Evolutionary conservation across 2,888 invertebrate species (phyloP), one percentile per base, ranked within the genome.

Genomic region (Lasioglossum lativentre): DNA sequence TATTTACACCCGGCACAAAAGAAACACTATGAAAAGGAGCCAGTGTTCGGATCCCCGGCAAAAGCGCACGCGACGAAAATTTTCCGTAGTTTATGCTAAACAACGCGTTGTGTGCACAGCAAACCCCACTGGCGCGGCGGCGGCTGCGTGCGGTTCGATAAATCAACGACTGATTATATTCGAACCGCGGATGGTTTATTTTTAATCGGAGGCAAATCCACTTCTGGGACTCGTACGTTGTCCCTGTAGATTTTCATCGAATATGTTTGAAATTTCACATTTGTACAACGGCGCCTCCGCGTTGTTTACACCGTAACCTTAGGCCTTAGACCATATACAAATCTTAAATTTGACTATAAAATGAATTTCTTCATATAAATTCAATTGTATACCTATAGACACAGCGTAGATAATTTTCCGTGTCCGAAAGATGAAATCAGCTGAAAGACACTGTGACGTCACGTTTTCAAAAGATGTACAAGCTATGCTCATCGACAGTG

Each of bases 111-210:
- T n/a, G 16, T n/a, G 16, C 23, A 40, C n/a, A 63, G 52, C 19
- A 68, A 68, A n/a, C n/a, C 40, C 6, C 52, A 34, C n/a, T n/a
- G n/a, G n/a, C n/a, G 34, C 34, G 2, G 34, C 34, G 2, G 34
- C 30, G n/a, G 30, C 30, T 56, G 59, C 78, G 38, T 19, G 27
- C 23, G 47, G n/a, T n/a, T 59, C 14, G 68, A 84, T 84, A 84
- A 84, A 78, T 77, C 56, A 45, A 56, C 40, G 19, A 3, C 10
- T 14, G 52, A 42, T 73, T 74, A 42, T 52, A 23, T 63, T 30
- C 38, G 70, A 47, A n/a, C 40, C n/a, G 34, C 12, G 75, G 40
- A 63, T 27, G n/a, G 70, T 83, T 83, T 82, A 66, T 82, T 75
- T 42, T 52, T 47, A 47, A 75, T 40, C n/a, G 30, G 75, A 34